phyloP scores from a whole-genome alignment of 1,140 invertebrate species.

The Aphidius ervi region DNA sequence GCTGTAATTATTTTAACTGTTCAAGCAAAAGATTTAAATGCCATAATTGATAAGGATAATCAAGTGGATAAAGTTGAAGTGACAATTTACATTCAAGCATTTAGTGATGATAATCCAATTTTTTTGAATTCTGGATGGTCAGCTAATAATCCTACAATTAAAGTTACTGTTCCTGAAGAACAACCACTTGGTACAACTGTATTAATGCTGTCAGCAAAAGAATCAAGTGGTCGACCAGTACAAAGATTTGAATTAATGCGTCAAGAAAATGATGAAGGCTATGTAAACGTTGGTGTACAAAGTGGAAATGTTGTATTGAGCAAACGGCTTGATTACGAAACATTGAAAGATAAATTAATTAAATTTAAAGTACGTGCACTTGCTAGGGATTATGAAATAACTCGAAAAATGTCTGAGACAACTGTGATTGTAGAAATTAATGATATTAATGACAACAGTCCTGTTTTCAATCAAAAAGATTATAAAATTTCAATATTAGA shows the following conservation, averaged over 20 bases:
- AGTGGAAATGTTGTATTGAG: conserved; percentile 70
- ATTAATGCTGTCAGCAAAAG: conserved; percentile 69
- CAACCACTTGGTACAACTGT: conserved; percentile 72
- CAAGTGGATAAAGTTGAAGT: conserved; percentile 67
- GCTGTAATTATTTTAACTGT: conserved; percentile 77
- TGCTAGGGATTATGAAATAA: conserved; percentile 63
- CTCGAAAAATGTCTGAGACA: conserved; percentile 61
- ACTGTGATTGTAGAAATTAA: conserved; percentile 66
- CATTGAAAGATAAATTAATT: conserved; percentile 59
- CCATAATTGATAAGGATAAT: conserved; percentile 61
- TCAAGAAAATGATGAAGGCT: conserved; percentile 44
- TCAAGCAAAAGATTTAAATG: conserved; percentile 69
- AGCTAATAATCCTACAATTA: conserved; percentile 62
- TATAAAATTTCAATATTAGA: conserved; percentile 70
- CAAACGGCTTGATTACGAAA: conserved; percentile 72
- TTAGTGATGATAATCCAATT: conserved; percentile 72
- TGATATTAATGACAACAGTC: conserved; percentile 79
- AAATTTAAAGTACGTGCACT: conserved; percentile 69
- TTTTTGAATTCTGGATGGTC: conserved; percentile 70
- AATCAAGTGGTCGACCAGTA: conserved; percentile 63
- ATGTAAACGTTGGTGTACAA: conserved; percentile 60
- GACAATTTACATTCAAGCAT: conserved; percentile 76
- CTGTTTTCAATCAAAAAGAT: conserved; percentile 65
- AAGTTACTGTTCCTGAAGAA: conserved; percentile 70
- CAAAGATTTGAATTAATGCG: conserved; percentile 59